A percentile compares a stretch with the other conserved stretches of the same genome.
Evolutionary conservation across 1,140 invertebrate genomes (phyloP).

Genomic region (Latrodectus geometricus): DNA sequence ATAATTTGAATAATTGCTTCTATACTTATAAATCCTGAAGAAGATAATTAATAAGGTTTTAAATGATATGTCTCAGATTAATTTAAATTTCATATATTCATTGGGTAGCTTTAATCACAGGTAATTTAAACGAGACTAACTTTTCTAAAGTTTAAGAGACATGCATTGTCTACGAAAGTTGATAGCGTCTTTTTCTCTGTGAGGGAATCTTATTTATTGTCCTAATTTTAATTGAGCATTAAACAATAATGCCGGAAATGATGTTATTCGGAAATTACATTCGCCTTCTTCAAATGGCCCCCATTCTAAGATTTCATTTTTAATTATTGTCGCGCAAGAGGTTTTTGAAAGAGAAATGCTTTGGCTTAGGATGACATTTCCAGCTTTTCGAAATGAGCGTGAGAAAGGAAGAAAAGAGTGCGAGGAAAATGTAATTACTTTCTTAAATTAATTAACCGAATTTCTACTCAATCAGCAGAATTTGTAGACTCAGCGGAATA

Average conservation of each 20-base stretch:
- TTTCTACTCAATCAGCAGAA: conserved; percentile 28
- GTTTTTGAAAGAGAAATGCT: background rate
- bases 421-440: conserved; percentile 24
- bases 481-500: background rate
- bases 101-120: no score
- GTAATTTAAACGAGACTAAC: no score
- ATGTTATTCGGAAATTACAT: background rate
- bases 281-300: background rate
- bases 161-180: no score
- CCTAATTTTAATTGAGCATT: background rate
- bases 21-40: no score
- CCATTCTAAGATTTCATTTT: conserved; percentile 7
- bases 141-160: no score
- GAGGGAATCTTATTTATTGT: background rate
- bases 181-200: no score
- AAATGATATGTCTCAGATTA: no score
- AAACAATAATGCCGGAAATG: background rate
- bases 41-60: no score
- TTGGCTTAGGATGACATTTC: background rate
- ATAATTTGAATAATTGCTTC: no score
- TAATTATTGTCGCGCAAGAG: background rate
- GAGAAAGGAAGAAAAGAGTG: background rate
- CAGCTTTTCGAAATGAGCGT: conserved; percentile 19
- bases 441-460: conserved; percentile 54
- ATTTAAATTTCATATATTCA: no score